Evolutionary conservation across 2,888 invertebrate genomes (phyloP), one percentile per base, ranked within the genome.

Genomic region (Plusia festucae): DNA sequence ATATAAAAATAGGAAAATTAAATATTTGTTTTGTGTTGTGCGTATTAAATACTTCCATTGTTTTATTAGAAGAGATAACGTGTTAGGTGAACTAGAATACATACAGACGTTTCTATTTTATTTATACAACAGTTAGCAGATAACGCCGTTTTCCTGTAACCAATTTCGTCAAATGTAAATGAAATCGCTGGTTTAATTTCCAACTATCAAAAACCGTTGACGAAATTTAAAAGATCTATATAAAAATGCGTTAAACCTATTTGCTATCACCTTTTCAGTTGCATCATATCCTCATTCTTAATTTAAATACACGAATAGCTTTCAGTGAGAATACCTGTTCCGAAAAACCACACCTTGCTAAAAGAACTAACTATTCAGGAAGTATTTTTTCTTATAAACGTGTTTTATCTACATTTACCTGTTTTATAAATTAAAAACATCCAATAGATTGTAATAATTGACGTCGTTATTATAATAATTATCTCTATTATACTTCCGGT

Each of bases 321-420:
- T 24, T 16, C 13, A 40, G 32, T 8, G 16, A 27, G 24, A 9
- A 18, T n/a, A 18, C 40, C 8, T 18, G 40, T 52, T 15, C n/a
- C 18, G 9, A 11, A 53, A 7, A 44, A 11, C 18, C n/a, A 27
- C n/a, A 11, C 18, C 0, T 46, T n/a, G 18, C 53, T 56, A 46
- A 53, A 15, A 15, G 16, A 5, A n/a, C 13, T 9, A 20, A 49
- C 46, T 11, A 40, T 34, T 11, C 32, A 55, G 55, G 55, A 55
- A 55, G 55, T 55, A 15, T 15, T 22, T 44, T 44, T 32, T 65
- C 16, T 27, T 40, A 13, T 30, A 57, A 51, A 56, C 63, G 56
- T 63, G 63, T 63, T 32, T 15, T 63, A 63, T 49, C 55, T 44
- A 55, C 20, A 44, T 49, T 20, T 49, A 49, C 46, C 46, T 49